Evolutionary conservation across 2,797 vertebrate species (phyloP).

Genomic region (Zalophus californianus): DNA sequence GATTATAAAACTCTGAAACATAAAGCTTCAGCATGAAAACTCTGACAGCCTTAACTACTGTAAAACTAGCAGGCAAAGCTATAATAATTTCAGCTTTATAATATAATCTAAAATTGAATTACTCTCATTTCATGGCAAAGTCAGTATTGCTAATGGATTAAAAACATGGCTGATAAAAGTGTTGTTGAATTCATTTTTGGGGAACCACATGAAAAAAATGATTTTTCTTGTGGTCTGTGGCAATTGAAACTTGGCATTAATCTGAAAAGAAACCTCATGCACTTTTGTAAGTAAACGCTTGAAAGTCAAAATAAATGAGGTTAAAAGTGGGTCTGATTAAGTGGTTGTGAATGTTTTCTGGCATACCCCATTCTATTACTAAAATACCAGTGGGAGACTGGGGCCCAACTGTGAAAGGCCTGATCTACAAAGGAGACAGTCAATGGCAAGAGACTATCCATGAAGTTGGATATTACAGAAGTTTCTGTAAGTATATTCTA

Average conservation of each 20-base stretch:
- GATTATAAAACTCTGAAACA: conserved; percentile 71
- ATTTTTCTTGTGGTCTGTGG: conserved; percentile 65
- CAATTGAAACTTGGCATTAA: conserved; percentile 24
- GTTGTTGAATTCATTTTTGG: conserved; percentile 64
- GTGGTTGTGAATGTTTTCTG: neutral
- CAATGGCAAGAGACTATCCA: accelerated
- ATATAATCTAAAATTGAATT: conserved; percentile 82
- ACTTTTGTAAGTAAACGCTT: conserved; percentile 46
- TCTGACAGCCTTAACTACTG: conserved; percentile 55
- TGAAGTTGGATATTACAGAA: neutral
- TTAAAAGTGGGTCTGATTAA: conserved; percentile 6
- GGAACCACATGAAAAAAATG: conserved; percentile 54
- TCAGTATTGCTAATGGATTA: conserved; percentile 79
- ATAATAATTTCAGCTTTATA: conserved; percentile 75
- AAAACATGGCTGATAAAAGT: conserved; percentile 75
- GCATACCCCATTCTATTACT: neutral
- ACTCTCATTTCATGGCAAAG: conserved; percentile 75
- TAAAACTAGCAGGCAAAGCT: conserved; percentile 71
- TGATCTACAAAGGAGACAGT: neutral
- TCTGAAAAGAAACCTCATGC: conserved; percentile 33
- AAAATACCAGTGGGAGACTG: neutral
- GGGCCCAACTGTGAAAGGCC: neutral
- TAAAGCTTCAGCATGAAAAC: conserved; percentile 74
- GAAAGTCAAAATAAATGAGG: neutral
- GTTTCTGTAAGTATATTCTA: neutral